Evolutionary conservation across 2,113 vertebrate species (phyloP).

Genomic region (Cygnus buccinator): DNA sequence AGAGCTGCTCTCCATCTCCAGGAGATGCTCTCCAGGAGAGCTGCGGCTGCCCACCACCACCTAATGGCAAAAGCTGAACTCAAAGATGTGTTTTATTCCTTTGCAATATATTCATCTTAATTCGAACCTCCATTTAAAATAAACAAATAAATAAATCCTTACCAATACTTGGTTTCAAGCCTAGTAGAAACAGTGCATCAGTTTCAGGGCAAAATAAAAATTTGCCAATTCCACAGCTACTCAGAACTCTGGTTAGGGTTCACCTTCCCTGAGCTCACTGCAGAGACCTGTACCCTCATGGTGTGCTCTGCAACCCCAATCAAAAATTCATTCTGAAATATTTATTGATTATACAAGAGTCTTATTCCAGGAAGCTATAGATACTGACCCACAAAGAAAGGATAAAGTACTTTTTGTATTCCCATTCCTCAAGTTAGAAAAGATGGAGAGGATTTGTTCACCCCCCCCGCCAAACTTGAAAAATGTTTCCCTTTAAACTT

Average conservation of each 20-base stretch:
- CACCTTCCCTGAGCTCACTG: background rate
- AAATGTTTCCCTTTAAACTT: background rate
- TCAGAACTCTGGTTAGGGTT: background rate
- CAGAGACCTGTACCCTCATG: background rate
- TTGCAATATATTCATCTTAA: background rate
- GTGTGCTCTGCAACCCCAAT: background rate
- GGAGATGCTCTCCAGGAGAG: background rate
- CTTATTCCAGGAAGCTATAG: background rate
- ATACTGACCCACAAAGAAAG: background rate
- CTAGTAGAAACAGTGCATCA: background rate
- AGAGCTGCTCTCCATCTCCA: background rate
- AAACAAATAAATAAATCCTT: too few species aligned
- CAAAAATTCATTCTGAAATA: background rate
- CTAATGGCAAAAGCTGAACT: background rate
- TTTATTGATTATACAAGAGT: background rate
- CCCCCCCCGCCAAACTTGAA: background rate
- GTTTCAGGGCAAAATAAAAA: background rate
- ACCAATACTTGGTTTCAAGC: background rate
- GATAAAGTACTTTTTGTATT: background rate
- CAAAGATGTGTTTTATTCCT: background rate
- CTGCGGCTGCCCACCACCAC: background rate
- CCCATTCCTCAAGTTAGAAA: background rate
- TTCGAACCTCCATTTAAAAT: background rate
- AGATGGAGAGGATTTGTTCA: background rate
- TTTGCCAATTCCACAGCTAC: background rate